Base-by-base conservation (phyloP, 2,113 vertebrate species). In the Macrotis lagotis region DNA sequence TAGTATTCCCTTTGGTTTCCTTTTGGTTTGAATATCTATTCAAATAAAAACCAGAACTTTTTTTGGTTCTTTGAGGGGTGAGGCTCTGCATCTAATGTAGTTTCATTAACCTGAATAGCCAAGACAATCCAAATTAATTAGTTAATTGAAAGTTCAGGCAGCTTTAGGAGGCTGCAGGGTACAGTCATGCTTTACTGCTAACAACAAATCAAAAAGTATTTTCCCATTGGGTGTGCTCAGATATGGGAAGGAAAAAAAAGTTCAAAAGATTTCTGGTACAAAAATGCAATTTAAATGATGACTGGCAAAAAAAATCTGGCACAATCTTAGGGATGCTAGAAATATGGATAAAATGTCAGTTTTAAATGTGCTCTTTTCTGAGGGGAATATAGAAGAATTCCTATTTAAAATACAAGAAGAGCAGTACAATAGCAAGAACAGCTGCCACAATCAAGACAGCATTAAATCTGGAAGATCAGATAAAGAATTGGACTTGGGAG, bases 261-360 rank as follows among this genome's bases (percentile, higher is more conserved):
- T 83, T n/a, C 16, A 22, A 22, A 51, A 94, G 51, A 31, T 50
- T 93, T 37, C 25, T 93, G 28, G 28, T 47, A 89, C 48, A 93
- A 92, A 90, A 93, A 74, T 50, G 93, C 51, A 93, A 92, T 25
- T 48, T 44, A 91, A 53, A 94, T 93, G 89, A 96, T 51, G 90
- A 50, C 53, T 92, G 48, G 47, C 6, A 49, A 93, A 91, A 94
- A 25, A 93, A 92, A 51, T 25, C 47, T 91, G 31, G 47, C 25
- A 93, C 37, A 51, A 49, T 51, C 31, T 55, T 48, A 55, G 25
- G 90, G 94, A 96, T 51, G n/a, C 37, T 95, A 93, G 93, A 92
- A 91, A 59, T 28, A 92, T 50, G 50, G 11, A 92, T 88, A 94
- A 94, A 95, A 91, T 55, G 90, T 90, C 31, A 66, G 37, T 31